Evolutionary conservation across 2,113 vertebrate species (phyloP).

Genomic region (Blennius ocellaris): DNA sequence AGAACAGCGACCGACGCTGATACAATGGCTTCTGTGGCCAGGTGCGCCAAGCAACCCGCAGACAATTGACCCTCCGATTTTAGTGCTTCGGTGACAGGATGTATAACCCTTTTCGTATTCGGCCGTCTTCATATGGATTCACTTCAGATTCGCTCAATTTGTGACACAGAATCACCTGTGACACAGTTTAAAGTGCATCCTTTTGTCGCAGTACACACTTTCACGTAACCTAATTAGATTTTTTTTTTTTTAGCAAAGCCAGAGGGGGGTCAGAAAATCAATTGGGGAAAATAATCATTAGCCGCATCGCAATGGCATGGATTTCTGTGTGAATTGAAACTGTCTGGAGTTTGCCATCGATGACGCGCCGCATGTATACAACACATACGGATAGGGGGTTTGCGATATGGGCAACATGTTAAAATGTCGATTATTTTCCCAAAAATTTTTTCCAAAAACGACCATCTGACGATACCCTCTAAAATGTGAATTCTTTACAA

Average conservation of each 20-base stretch:
- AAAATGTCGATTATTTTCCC: no score
- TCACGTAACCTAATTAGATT: not conserved
- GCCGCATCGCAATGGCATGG: no score
- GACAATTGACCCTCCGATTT: constrained; percentile 9
- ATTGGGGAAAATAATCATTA: not conserved
- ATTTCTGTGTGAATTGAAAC: no score
- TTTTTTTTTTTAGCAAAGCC: not conserved
- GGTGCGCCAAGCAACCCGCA: constrained; percentile 35
- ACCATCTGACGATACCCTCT: no score
- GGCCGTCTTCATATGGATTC: not conserved
- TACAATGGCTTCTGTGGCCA: constrained; percentile 49
- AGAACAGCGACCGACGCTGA: constrained; percentile 28
- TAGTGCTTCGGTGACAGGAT: constrained; percentile 2
- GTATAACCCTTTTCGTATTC: not conserved
- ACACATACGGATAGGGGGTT: no score
- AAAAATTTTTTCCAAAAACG: no score
- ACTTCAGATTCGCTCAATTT: not conserved
- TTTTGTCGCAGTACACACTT: not conserved
- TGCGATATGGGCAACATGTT: no score
- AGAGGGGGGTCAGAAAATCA: not conserved
- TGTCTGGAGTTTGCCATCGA: no score
- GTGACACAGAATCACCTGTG: not conserved
- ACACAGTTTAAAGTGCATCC: not conserved
- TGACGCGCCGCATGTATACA: no score
- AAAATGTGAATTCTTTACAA: no score